Base-by-base conservation (phyloP, 2,113 vertebrate species). In the Upupa epops region DNA sequence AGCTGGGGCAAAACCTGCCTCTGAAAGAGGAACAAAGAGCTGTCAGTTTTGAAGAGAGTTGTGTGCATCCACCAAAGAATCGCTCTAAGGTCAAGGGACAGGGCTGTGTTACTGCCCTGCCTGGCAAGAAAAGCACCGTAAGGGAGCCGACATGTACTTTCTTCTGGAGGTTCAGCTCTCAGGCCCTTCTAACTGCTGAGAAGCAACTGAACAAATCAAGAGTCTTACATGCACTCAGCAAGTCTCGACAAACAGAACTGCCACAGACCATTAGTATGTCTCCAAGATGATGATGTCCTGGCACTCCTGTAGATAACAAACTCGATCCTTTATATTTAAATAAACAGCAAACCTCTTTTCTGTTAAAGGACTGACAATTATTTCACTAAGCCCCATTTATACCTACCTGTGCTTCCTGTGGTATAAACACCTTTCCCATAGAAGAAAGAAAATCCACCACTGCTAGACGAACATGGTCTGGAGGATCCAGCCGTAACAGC, bases 351-450 rank as follows among this genome's bases (percentile, higher is more conserved):
- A 26, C 24, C 2, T 59, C 73, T 42, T 42, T 11, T 88, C 60
- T 16, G 69, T 80, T 34, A 22, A 45, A 70, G 82, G 25, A 26
- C 17, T 71, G 34, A 68, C 54, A 17, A 18, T 16, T 29, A 37
- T 64, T 66, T 76, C 40, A 60, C 61, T 46, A 87, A 56, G 45
- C 13, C 28, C 60, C 34, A 51, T 8, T 14, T 85, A 9, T 13
- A 73, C 54, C 92, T 95, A 99, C 99, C 98, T 99, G 98, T 83
- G 96, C 92, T 82, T 98, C 97, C 40, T 93, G 93, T 72, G 98
- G 98, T 63, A 99, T 91, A 68, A 97, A 97, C 52, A 98, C 93
- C 90, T 97, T 98, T 68, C 99, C 99, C 64, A 99, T 80, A 14
- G 98, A 98, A 73, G 97, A 97, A 18, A 99, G 93, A 86, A 99